These are phyloP conservation scores for Rambutsinella grinnellia DNA, from an alignment of 2,888 invertebrate species.

Conservation along the genomic window DNA sequence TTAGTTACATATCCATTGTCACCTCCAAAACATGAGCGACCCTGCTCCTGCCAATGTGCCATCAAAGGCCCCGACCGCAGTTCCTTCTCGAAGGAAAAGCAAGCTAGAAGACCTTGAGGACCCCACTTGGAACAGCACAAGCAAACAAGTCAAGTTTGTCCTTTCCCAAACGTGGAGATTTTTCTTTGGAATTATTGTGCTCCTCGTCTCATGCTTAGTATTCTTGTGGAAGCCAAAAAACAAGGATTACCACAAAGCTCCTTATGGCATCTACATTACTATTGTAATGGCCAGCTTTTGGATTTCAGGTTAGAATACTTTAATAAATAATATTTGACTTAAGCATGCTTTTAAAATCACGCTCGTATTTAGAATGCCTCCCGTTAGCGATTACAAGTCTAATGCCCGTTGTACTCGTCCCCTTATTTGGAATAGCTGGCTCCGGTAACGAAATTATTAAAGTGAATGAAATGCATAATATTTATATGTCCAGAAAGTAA, in stretches of 20 bases:
- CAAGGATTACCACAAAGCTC: slow-evolving; percentile 20
- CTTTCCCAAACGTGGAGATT: slow-evolving; percentile 27
- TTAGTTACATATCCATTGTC: too few relatives aligned
- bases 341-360: too few relatives aligned
- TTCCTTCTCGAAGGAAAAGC: too few relatives aligned
- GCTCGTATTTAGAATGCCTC: slow-evolving; percentile 82
- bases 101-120: not conserved
- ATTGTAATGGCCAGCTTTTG: slow-evolving; percentile 59
- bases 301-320: slow-evolving; percentile 42
- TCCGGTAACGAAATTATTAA: slow-evolving; percentile 67
- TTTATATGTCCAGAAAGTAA: too few relatives aligned
- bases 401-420: slow-evolving; percentile 85
- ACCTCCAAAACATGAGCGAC: too few relatives aligned
- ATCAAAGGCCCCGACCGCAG: too few relatives aligned
- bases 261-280: slow-evolving; percentile 49
- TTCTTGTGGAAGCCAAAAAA: slow-evolving; percentile 34
- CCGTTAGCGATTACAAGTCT: slow-evolving; percentile 87
- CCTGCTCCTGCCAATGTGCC: too few relatives aligned
- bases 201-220: slow-evolving; percentile 8
- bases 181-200: slow-evolving; percentile 19
- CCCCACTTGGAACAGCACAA: not conserved
- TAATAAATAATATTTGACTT: too few relatives aligned
- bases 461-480: not conserved
- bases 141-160: slow-evolving; percentile 10
- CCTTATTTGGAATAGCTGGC: slow-evolving; percentile 82